Evolutionary conservation across 2,888 invertebrate species (phyloP), one percentile per base, ranked within the genome.

Genomic region (Apodemia mormo): DNA sequence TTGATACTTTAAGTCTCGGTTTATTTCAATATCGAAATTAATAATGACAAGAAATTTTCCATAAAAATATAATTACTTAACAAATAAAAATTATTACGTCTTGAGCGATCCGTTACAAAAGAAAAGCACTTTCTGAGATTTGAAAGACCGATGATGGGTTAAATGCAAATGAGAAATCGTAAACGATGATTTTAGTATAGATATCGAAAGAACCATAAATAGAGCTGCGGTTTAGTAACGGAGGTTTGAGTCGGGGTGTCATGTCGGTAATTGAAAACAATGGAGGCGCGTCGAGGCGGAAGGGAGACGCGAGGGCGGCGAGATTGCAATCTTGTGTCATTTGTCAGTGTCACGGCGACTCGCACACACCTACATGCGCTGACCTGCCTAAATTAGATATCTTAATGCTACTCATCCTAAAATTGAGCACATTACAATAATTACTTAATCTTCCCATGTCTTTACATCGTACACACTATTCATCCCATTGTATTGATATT

Each of bases 321-420:
- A 95, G 96, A 96, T 96, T 95, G 94, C 94, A 95, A 96, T 96
- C 96, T 95, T 89, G 91, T 89, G 92, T 95, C 95, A 96, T 96
- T 96, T 96, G 95, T 96, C 96, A 96, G 94, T 95, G 96, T 96
- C 96, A 95, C 82, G 86, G 82, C 83, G 85, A 82, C 81, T 82
- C 80, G 81, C 82, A 80, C 79, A 84, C 87, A 85, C 89, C 89
- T 88, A 88, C 89, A 82, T 77, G 79, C 80, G 80, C 81, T 88
- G 89, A 89, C 88, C 89, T 87, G 83, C 83, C 86, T 82, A 89
- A 91, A 90, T 91, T 89, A 87, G 82, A 84, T 85, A 77, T 81
- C 73, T 58, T 30, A 30, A 58, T 58, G 58, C 58, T 58, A 58
- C 61, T 61, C 61, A 61, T 61, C 61, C 61, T 61, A 61, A 30